phyloP scores from a whole-genome alignment of 2,888 invertebrate species.

The Epinotia brunnichana region DNA sequence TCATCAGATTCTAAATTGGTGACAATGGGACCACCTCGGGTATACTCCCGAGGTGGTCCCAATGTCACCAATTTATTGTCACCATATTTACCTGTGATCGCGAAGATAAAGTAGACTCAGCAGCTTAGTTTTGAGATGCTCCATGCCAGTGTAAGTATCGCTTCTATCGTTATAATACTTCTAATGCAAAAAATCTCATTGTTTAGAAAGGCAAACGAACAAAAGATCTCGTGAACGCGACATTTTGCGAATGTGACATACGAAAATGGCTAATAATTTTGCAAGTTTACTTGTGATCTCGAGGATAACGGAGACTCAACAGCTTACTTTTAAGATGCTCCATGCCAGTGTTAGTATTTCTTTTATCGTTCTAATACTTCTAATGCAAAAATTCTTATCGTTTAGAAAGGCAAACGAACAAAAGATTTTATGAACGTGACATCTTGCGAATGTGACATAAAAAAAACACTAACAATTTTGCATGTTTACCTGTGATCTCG shows the following conservation, averaged over 20 bases:
- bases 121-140: slow-evolving; percentile 84
- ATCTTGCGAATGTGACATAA: too few species aligned
- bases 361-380: slow-evolving; percentile 52
- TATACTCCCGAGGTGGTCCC: too few species aligned
- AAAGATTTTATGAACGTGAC: too few species aligned
- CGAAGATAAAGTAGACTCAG: slow-evolving; percentile 86
- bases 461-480: too few species aligned
- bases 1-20: too few species aligned
- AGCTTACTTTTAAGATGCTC: slow-evolving; percentile 85
- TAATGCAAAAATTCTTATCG: not conserved
- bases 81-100: slow-evolving; percentile 84
- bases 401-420: too few species aligned
- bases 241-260: too few species aligned
- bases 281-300: slow-evolving; percentile 78
- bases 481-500: slow-evolving; percentile 74
- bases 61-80: too few species aligned
- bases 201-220: too few species aligned
- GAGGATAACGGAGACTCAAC: slow-evolving; percentile 85
- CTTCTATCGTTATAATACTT: slow-evolving; percentile 54
- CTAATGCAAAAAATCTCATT: not conserved
- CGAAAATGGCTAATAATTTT: not conserved
- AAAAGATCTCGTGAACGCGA: not conserved
- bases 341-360: slow-evolving; percentile 80
- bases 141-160: slow-evolving; percentile 82
- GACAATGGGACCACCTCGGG: too few species aligned